phyloP scores from a whole-genome alignment of 2,888 invertebrate genomes.

The Yponomeuta sedellus region DNA sequence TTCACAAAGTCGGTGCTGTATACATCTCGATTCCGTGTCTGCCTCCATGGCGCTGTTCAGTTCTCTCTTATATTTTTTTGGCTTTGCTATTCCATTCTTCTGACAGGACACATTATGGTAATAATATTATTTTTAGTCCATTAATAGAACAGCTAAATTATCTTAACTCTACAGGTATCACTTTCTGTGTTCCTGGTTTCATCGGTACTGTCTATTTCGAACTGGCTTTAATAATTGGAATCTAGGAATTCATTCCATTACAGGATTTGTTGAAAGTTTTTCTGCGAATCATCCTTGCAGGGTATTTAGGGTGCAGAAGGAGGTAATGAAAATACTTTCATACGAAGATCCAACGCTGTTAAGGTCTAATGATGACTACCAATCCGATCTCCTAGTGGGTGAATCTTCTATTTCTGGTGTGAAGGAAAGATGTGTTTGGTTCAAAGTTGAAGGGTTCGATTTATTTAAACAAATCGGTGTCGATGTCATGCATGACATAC shows the following conservation, averaged over 20 bases:
- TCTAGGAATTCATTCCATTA: conserved; percentile 22
- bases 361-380: conserved; percentile 2
- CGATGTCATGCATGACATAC: conserved; percentile 29
- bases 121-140: conserved; percentile 15
- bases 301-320: conserved; percentile 15
- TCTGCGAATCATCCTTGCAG: conserved; percentile 19
- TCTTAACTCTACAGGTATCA: conserved; percentile 14
- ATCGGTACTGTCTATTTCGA: conserved; percentile 20
- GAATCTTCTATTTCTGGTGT: conserved; percentile 21
- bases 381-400: not conserved
- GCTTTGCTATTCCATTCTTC: conserved; percentile 16
- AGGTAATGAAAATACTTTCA: conserved; percentile 13
- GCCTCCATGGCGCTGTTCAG: conserved; percentile 17
- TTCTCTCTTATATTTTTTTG: conserved; percentile 18
- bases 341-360: conserved; percentile 13
- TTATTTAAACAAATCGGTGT: conserved; percentile 25
- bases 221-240: conserved; percentile 22
- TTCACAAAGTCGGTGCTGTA: conserved; percentile 23
- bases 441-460: conserved; percentile 23
- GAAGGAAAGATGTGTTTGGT: conserved; percentile 26
- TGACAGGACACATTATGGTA: conserved; percentile 19
- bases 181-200: conserved; percentile 9
- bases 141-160: conserved; percentile 16
- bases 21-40: conserved; percentile 19
- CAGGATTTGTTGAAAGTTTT: conserved; percentile 23